A percentile compares a stretch with the other conserved stretches of the same genome.
phyloP scores from a whole-genome alignment of 2,113 vertebrate species.

The Tyto alba region DNA sequence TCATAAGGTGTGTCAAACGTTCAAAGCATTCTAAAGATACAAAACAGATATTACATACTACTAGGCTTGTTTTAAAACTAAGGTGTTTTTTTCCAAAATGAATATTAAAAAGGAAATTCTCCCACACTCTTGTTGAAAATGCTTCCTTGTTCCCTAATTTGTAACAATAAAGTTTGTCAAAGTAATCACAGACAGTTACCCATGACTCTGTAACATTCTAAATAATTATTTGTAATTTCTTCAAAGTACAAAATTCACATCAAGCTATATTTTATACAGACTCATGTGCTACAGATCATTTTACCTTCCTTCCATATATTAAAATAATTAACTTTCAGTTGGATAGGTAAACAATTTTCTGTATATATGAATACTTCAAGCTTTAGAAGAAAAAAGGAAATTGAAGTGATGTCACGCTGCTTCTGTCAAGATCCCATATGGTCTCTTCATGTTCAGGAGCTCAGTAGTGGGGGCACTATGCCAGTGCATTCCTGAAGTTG shows the following conservation, averaged over 20 bases:
- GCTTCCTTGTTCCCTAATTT: not conserved
- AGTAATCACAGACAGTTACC: not conserved
- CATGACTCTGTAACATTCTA: not conserved
- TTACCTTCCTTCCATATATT: not conserved
- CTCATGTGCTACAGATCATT: not conserved
- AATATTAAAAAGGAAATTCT: not conserved
- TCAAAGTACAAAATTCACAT: not conserved
- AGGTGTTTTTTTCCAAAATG: slow-evolving; percentile 35
- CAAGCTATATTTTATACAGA: not conserved
- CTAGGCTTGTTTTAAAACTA: not conserved
- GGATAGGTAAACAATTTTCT: not conserved
- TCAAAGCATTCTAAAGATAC: slow-evolving; percentile 34
- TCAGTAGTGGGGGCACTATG: not conserved
- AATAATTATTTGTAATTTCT: not conserved
- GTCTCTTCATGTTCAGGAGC: not conserved
- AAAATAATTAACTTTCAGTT: not conserved
- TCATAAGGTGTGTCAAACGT: slow-evolving; percentile 6
- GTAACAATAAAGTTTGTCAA: not conserved
- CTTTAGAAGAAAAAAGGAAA: not conserved
- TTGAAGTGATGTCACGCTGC: not conserved
- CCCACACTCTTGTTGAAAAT: not conserved
- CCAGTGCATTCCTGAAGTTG: not conserved
- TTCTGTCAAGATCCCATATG: not conserved
- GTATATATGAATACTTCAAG: not conserved
- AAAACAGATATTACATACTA: slow-evolving; percentile 6